These are phyloP conservation scores for Poecile atricapillus DNA, from an alignment of 2,113 vertebrate genomes.

Conservation along the genomic window DNA sequence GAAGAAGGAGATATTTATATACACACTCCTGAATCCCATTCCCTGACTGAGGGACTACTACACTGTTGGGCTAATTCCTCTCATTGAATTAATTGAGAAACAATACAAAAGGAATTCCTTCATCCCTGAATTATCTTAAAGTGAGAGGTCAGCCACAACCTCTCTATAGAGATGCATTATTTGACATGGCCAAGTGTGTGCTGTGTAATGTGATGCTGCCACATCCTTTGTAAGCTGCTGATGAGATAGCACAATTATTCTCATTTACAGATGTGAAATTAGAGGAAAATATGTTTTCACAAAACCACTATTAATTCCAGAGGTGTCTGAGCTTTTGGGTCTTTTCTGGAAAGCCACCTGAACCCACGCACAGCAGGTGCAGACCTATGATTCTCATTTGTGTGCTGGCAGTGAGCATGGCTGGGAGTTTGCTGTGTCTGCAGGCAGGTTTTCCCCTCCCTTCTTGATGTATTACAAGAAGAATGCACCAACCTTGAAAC, in stretches of 20 bases:
- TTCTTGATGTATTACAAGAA: background rate
- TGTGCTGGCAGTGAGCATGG: rapidly evolving
- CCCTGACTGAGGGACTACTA: background rate
- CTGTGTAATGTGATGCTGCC: background rate
- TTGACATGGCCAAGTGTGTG: background rate
- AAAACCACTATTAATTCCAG: background rate
- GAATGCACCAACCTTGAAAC: background rate
- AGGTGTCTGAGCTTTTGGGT: background rate
- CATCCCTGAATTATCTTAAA: background rate
- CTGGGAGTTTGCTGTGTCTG: rapidly evolving
- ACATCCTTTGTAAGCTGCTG: background rate
- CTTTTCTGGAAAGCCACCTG: background rate
- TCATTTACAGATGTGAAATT: background rate
- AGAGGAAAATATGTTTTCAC: background rate
- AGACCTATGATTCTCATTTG: rapidly evolving
- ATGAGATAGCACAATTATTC: background rate
- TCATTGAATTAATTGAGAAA: background rate
- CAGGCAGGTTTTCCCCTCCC: background rate
- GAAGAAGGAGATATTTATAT: background rate
- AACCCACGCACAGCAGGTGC: rapidly evolving
- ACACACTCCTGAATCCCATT: background rate
- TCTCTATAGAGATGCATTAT: background rate
- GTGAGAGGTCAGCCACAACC: background rate
- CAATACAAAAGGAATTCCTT: background rate
- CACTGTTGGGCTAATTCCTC: background rate